Evolutionary conservation across 1,140 invertebrate genomes (phyloP), one percentile per base, ranked within the genome.

Genomic region (Pogonomyrmex barbatus): DNA sequence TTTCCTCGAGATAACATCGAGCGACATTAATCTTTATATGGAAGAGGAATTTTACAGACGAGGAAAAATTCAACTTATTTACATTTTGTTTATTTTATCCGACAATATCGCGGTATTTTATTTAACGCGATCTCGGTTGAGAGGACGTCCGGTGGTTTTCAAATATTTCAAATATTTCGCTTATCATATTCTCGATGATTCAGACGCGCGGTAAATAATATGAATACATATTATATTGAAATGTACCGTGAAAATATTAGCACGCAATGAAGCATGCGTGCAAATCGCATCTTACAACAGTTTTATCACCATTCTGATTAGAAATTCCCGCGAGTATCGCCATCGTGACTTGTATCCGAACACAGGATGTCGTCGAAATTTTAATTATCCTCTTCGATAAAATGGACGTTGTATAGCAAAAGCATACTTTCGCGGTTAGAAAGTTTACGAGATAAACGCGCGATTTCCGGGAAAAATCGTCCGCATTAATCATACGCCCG

Each of bases 391-490:
- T 67, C 47, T 47, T 2, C 36, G 60, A 68, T 52, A 24, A 1
- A 30, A 62, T 30, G 33, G n/a, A 79, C 9, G 36, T 17, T 30
- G 42, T 17, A 73, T 54, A 50, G 77, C 4, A 39, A 33, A 54
- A 54, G 17, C 33, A 12, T 3, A 52, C 76, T 79, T 79, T 79
- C 76, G 45, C 60, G 62, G 77, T 42, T 79, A 79, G 77, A 79
- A 79, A 79, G 77, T 79, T 79, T 79, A 56, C 56, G 62, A 54
- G 52, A 67, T 56, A 79, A 79, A 79, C 77, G 77, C 36, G n/a
- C 17, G 62, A 67, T 79, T 79, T 79, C 30, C n/a, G 47, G 68
- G 45, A 79, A 79, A 79, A 79, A 67, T 68, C 47, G 62, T 2
- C 47, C 36, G 33, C 77, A 79, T 79, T 79, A 79, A 79, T 67